These are phyloP conservation scores for Mohoua ochrocephala DNA, from an alignment of 2,113 vertebrate genomes.

Conservation along the genomic window DNA sequence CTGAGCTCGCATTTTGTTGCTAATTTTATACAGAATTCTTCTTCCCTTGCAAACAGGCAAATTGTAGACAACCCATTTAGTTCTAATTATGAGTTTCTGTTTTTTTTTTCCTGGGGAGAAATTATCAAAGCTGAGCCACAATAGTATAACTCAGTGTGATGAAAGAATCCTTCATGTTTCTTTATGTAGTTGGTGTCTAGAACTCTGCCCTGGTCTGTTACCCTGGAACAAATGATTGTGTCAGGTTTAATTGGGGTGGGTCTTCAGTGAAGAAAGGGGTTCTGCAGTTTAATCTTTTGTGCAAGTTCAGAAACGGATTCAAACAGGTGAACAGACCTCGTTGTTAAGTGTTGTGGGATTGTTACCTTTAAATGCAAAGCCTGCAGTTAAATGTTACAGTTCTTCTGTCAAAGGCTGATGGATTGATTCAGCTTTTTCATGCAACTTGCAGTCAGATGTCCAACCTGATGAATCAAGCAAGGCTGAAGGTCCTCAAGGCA, in stretches of 20 bases:
- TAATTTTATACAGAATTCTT: not conserved
- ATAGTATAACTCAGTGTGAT: not conserved
- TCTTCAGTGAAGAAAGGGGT: not conserved
- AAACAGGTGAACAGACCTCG: not conserved
- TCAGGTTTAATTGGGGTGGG: not conserved
- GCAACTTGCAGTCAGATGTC: slow-evolving; percentile 88
- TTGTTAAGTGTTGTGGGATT: not conserved
- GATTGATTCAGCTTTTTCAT: slow-evolving; percentile 7
- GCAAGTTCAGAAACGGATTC: not conserved
- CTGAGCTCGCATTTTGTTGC: not conserved
- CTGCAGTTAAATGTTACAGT: not conserved
- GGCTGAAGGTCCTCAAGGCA: slow-evolving; percentile 94
- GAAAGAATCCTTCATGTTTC: not conserved
- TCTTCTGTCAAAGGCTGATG: not conserved
- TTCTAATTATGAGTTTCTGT: not conserved
- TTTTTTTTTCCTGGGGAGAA: not conserved
- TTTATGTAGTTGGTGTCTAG: not conserved
- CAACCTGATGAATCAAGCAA: slow-evolving; percentile 97
- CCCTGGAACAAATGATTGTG: not conserved
- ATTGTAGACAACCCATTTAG: not conserved
- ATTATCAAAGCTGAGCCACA: not conserved
- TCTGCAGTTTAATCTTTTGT: not conserved
- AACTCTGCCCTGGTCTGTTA: not conserved
- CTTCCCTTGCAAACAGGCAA: not conserved
- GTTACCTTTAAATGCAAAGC: not conserved